Base-by-base conservation (phyloP, 1,140 invertebrate species). In the Heliconius nattereri region DNA sequence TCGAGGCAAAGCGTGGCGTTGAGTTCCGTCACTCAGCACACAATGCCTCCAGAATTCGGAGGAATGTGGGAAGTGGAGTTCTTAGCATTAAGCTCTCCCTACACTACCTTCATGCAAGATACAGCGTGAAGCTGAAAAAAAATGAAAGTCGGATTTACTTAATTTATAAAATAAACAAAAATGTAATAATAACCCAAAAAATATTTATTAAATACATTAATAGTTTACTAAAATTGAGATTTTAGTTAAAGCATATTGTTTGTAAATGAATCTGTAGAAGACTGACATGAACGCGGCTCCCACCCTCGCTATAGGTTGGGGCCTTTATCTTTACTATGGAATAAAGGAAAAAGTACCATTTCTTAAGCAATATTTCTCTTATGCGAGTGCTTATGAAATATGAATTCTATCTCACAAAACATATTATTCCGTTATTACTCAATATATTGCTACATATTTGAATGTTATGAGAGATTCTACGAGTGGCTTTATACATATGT, bases 351-450 rank as follows among this genome's bases (percentile, higher is more conserved):
- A 91, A 89, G 86, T 86, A 89, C 86, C 88, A 89, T 87, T 89
- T 87, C 88, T 84, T 83, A 81, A 88, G 88, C 85, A 89, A 93
- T 93, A 91, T 90, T 85, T 89, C 89, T 90, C 89, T 87, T 85
- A 87, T 88, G 88, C 85, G 90, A 90, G 89, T 90, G 89, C 89
- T 91, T 91, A 92, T 91, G 91, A 94, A 92, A 94, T 92, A 94
- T 94, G 90, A 91, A 94, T 91, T 90, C 89, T 89, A 92, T 93
- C 87, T 93, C 86, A 85, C 88, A 89, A 91, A 92, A 91, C 91
- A 92, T 92, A 91, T 90, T 91, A 92, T 91, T 92, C 88, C 87
- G 89, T 91, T 93, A 90, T 93, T 91, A 90, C 90, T 81, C 80
- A 84, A 89, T 89, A 88, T 91, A 92, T 90, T 86, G 87, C 86